Evolutionary conservation across 1,140 invertebrate species (phyloP).

Genomic region (Pantala flavescens): DNA sequence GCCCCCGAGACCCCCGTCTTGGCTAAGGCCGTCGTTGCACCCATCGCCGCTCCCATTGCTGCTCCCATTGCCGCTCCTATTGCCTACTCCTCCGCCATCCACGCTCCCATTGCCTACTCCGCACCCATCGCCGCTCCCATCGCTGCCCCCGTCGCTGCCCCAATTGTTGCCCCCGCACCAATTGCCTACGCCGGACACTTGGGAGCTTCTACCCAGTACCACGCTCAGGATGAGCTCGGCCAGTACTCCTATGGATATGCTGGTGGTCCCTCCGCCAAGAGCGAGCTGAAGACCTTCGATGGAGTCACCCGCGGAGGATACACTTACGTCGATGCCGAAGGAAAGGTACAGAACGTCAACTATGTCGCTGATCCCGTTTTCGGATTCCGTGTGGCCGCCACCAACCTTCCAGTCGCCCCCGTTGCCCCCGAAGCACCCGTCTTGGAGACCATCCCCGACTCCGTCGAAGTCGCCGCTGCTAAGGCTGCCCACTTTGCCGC

Average conservation of each 20-base stretch:
- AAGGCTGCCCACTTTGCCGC: slow-evolving; percentile 28
- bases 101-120: slow-evolving; percentile 21
- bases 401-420: slow-evolving; percentile 42
- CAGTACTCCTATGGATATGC: slow-evolving; percentile 31
- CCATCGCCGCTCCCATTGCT: slow-evolving; percentile 23
- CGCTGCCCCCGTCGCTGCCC: slow-evolving; percentile 28
- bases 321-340: slow-evolving; percentile 39
- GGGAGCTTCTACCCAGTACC: slow-evolving; percentile 29
- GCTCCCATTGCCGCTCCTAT: slow-evolving; percentile 20
- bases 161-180: slow-evolving; percentile 28
- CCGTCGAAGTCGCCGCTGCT: slow-evolving; percentile 28
- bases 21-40: slow-evolving; percentile 14
- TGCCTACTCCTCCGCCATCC: slow-evolving; percentile 20
- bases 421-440: slow-evolving; percentile 18
- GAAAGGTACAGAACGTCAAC: slow-evolving; percentile 35
- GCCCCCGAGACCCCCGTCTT: slow-evolving; percentile 13
- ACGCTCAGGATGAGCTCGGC: slow-evolving; percentile 28
- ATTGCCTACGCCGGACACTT: slow-evolving; percentile 32
- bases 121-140: slow-evolving; percentile 22
- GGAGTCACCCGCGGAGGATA: slow-evolving; percentile 32
- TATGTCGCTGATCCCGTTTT: slow-evolving; percentile 47
- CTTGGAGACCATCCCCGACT: slow-evolving; percentile 21
- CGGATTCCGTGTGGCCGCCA: slow-evolving; percentile 53
- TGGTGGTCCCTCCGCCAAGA: slow-evolving; percentile 27
- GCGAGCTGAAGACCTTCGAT: slow-evolving; percentile 29